Conservation (phyloP, 2,888 invertebrate genomes). For the Bellardia bayeri region DNA sequence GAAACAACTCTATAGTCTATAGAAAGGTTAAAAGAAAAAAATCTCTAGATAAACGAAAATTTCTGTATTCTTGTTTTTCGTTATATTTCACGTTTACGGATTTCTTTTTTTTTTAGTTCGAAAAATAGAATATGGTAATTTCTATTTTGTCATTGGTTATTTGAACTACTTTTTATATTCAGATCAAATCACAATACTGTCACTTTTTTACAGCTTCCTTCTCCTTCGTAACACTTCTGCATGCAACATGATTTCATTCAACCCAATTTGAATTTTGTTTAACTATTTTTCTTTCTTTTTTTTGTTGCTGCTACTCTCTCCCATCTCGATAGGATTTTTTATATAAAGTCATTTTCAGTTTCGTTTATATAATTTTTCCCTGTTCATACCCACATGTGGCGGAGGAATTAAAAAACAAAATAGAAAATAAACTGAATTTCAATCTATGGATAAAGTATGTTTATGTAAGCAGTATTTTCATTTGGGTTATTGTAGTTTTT, state of each 20-base stretch:
- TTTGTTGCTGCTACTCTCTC: not conserved
- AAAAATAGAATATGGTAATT: slow-evolving; percentile 51
- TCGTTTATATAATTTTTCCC: slow-evolving; percentile 22
- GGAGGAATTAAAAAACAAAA: slow-evolving; percentile 43
- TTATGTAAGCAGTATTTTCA: slow-evolving; percentile 44
- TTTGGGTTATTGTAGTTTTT: slow-evolving; percentile 43
- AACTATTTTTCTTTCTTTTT: not conserved
- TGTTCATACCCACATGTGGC: slow-evolving; percentile 5
- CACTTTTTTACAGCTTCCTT: slow-evolving; percentile 34
- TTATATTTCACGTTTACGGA: slow-evolving; percentile 10
- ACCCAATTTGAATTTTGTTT: slow-evolving; percentile 42
- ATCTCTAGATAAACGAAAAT: slow-evolving; percentile 10
- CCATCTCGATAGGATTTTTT: slow-evolving; percentile 40
- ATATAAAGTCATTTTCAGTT: slow-evolving; percentile 65
- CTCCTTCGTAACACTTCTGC: slow-evolving; percentile 4
- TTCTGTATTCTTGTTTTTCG: not conserved
- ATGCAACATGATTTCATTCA: slow-evolving; percentile 26
- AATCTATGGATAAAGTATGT: slow-evolving; percentile 62
- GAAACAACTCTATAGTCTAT: slow-evolving; percentile 1
- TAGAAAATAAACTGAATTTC: slow-evolving; percentile 57
- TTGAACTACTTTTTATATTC: slow-evolving; percentile 63
- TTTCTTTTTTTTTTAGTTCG: not conserved
- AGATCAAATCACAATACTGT: slow-evolving; percentile 62
- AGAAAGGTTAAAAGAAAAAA: not conserved
- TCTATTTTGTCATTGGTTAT: slow-evolving; percentile 49